These are phyloP conservation scores for Melipona quadrifasciata DNA, from an alignment of 1,140 invertebrate genomes.

Conservation along the genomic window DNA sequence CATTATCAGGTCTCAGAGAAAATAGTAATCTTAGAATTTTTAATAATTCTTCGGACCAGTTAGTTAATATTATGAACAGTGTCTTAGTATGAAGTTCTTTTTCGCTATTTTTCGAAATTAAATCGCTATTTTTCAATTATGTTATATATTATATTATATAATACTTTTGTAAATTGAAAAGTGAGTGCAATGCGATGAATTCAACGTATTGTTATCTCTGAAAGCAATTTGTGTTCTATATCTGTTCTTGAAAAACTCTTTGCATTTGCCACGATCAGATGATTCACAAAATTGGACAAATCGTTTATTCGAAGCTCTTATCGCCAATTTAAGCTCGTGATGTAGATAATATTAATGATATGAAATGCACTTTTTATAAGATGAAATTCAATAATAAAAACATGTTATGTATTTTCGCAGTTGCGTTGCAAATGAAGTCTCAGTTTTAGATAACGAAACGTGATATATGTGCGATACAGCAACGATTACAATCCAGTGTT, in stretches of 20 bases:
- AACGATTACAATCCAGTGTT: neutral
- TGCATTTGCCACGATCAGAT: neutral
- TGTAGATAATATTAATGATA: neutral
- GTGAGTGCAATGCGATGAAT: constrained; percentile 4
- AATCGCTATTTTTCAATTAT: no score
- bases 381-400: neutral
- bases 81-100: no score
- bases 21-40: no score
- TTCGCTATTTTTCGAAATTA: no score
- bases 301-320: neutral
- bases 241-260: neutral
- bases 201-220: neutral
- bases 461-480: neutral
- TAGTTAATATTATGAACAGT: no score
- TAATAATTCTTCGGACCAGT: no score
- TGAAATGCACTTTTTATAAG: neutral
- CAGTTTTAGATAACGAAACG: neutral
- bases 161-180: constrained; percentile 9
- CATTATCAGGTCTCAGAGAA: no score
- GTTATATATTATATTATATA: no score
- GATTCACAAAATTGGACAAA: neutral
- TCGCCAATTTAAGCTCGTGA: neutral
- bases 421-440: neutral
- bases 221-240: neutral
- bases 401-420: neutral